These are phyloP conservation scores for Tenualosa thibaudeaui DNA, from an alignment of 2,797 vertebrate genomes.

Conservation along the genomic window DNA sequence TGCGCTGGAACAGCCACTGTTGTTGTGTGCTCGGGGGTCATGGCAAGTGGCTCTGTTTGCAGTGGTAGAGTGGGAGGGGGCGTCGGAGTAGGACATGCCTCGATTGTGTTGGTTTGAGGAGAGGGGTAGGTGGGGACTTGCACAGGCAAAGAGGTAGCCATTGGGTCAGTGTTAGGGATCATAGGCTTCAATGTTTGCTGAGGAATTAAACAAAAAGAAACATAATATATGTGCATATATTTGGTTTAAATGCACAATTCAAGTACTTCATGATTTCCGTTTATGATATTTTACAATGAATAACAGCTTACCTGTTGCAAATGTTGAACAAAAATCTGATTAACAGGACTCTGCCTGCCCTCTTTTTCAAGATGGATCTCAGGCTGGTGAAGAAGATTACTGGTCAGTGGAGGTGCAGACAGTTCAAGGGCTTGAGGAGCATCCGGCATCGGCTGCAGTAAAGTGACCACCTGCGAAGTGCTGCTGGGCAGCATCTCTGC, in stretches of 20 bases:
- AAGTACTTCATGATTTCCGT: neutral
- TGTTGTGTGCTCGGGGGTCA: conserved; percentile 35
- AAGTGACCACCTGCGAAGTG: conserved; percentile 63
- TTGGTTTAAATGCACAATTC: neutral
- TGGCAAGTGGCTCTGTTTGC: conserved; percentile 49
- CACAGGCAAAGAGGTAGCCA: conserved; percentile 59
- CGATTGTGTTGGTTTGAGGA: conserved; percentile 52
- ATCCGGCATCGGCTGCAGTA: conserved; percentile 63
- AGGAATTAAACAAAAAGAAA: conserved; percentile 15
- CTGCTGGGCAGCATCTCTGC: conserved; percentile 50
- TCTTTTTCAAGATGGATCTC: conserved; percentile 62
- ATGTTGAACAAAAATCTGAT: conserved; percentile 72
- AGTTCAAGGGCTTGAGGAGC: conserved; percentile 53
- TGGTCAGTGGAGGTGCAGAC: conserved; percentile 55
- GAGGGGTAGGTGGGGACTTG: conserved; percentile 63
- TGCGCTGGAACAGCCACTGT: conserved; percentile 53
- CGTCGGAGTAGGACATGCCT: conserved; percentile 46
- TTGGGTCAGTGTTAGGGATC: conserved; percentile 55
- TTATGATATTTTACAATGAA: neutral
- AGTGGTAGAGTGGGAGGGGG: conserved; percentile 39
- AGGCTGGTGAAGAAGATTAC: conserved; percentile 63
- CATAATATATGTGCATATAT: neutral
- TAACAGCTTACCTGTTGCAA: conserved; percentile 69
- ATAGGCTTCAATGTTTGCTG: conserved; percentile 70
- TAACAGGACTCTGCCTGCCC: conserved; percentile 59